A percentile compares a stretch with the other conserved stretches of the same genome.
phyloP scores from a whole-genome alignment of 1,140 invertebrate genomes.

The Samia ricini region DNA sequence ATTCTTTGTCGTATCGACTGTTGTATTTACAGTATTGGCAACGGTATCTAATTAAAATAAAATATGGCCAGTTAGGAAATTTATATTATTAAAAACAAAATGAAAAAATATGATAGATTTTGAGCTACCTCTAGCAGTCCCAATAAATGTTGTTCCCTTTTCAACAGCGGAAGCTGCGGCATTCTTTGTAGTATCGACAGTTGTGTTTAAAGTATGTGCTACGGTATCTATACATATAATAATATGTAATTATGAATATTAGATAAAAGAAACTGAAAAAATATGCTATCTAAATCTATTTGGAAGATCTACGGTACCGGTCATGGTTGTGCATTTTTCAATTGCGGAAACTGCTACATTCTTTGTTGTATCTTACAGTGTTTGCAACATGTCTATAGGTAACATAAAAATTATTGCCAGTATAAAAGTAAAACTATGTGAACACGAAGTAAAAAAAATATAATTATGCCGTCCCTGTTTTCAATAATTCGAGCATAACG shows the following conservation, averaged over 20 bases:
- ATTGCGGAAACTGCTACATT: slow-evolving; percentile 35
- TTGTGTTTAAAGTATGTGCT: slow-evolving; percentile 29
- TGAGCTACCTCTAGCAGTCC: slow-evolving; percentile 28
- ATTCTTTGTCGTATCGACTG: slow-evolving; percentile 19
- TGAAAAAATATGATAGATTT: neutral
- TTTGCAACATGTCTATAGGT: no score
- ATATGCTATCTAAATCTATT: no score
- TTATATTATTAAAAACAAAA: neutral
- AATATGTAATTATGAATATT: neutral
- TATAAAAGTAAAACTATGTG: no score
- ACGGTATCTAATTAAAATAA: slow-evolving; percentile 17
- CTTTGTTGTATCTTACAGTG: slow-evolving; percentile 33
- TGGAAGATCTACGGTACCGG: slow-evolving; percentile 19
- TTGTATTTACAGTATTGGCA: slow-evolving; percentile 11
- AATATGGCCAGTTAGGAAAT: neutral
- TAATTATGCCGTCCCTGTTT: no score
- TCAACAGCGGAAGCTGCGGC: slow-evolving; percentile 31
- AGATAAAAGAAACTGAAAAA: no score
- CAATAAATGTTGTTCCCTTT: slow-evolving; percentile 28
- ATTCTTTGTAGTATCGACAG: slow-evolving; percentile 37
- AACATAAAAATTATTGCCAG: no score
- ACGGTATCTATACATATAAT: slow-evolving; percentile 21
- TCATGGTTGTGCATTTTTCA: slow-evolving; percentile 33
- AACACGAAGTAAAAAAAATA: no score
- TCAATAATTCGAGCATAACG: no score